phyloP scores from a whole-genome alignment of 2,797 vertebrate genomes.

The Varecia variegata region DNA sequence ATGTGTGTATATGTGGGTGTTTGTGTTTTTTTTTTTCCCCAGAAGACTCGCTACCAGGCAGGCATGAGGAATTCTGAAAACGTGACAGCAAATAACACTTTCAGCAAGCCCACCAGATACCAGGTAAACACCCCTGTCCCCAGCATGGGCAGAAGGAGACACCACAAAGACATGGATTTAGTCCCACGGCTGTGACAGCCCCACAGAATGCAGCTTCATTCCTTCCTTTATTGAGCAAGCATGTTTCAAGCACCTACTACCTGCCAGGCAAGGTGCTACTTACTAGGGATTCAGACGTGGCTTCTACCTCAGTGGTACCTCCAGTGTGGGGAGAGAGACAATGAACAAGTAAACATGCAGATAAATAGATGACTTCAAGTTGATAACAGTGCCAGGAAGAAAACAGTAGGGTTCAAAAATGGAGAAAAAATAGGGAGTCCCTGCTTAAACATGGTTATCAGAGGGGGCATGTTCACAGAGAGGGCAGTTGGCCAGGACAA shows the following conservation, averaged over 20 bases:
- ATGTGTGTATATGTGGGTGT: too few species aligned
- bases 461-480: neutral
- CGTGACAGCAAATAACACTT: conserved; percentile 89
- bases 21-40: conserved; percentile 11
- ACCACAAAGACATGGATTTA: neutral
- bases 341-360: neutral
- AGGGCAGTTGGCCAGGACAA: neutral
- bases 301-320: neutral
- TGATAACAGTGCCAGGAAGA: neutral
- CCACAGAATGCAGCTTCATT: neutral
- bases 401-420: neutral
- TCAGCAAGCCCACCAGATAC: conserved; percentile 94
- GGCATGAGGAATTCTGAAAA: conserved; percentile 88
- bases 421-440: neutral
- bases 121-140: conserved; percentile 86
- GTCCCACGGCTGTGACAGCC: neutral
- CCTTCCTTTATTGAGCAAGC: neutral
- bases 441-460: neutral
- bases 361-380: neutral
- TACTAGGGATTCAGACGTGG: neutral
- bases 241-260: neutral
- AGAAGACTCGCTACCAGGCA: conserved; percentile 91
- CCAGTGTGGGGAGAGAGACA: neutral
- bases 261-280: neutral
- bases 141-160: neutral